Base-by-base conservation (phyloP, 2,888 invertebrate genomes). In the Aphidoletes aphidimyza region DNA sequence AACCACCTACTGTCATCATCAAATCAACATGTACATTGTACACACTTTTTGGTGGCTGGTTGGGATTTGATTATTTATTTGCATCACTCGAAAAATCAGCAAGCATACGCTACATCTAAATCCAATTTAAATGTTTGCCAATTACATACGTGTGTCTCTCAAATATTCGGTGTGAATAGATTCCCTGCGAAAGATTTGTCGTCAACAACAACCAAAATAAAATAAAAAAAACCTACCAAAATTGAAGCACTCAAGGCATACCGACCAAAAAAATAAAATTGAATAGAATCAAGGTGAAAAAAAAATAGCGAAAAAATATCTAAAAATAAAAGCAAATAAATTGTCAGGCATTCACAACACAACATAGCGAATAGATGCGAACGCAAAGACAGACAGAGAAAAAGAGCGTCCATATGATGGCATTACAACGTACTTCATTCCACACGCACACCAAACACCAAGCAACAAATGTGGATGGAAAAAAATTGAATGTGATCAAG, bases 91-190 rank as follows among this genome's bases (percentile, higher is more conserved):
- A 54, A n/a, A n/a, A 54, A 54, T 54, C 54, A 54, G 54, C 54
- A 78, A 78, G 78, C 78, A 78, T 78, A 78, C 78, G 78, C 34
- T 78, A 78, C 78, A 78, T 36, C n/a, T 78, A 78, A 78, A 78
- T 78, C 78, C 78, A 78, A 78, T 78, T 78, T 78, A 36, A 36
- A 78, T 78, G 78, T 78, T 78, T 78, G 78, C n/a, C 78, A 19
- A 78, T 78, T 78, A 36, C 36, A 19, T 78, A 14, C 78, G 78
- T 78, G 36, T n/a, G n/a, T n/a, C n/a, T n/a, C 14, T 36, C 36
- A 78, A 19, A n/a, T n/a, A n/a, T 36, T 14, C 36, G 1, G 78
- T 78, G 78, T 78, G 78, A 78, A 78, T 78, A 36, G 34, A 19
- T 34, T 34, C 36, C 78, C 78, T 78, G n/a, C 17, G 78, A 78